Evolutionary conservation across 1,140 invertebrate species (phyloP), one percentile per base, ranked within the genome.

Genomic region (Zaprionus capensis): DNA sequence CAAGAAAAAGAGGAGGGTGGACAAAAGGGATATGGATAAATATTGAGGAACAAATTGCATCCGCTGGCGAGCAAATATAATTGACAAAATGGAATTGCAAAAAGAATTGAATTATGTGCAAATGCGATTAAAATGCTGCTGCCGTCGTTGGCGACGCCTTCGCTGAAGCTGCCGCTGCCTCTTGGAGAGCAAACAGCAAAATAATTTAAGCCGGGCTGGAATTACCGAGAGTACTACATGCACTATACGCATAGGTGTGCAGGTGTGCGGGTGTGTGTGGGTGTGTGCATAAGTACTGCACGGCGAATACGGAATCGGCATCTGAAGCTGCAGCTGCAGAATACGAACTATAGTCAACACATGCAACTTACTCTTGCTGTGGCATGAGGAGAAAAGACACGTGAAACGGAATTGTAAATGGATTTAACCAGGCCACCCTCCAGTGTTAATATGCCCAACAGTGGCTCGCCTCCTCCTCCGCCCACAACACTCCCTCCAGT

Each of bases 401-500:
- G 88, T 70, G 92, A 92, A 81, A 93, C 85, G 61, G 92, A 93
- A 92, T 93, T 93, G 76, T 93, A 93, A 88, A 93, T 93, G 76
- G 92, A 93, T 88, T 93, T 93, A 80, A 93, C 91, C 85, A 93
- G 70, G 67, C 92, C 92, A 76, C 92, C 92, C 76, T 93, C 92
- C 57, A 93, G 82, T 74, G 92, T 93, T 77, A 93, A 75, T 75
- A 93, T 92, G 76, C 92, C 92, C 75, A 93, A 71, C 71, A 83
- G 76, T 49, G 82, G 88, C 59, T 88, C 88, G 15, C 58, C 26
- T 49, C 53, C 61, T 36, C 41, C 22, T 36, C 31, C 14, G 55
- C 28, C 63, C 6, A 22, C 58, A 5, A 11, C 41, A 1, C 51
- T 59, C 7, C 44, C 64, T 17, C 44, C 68, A 7, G 34, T 57